Evolutionary conservation across 2,797 vertebrate genomes (phyloP).

Genomic region (Aldrovandia affinis): DNA sequence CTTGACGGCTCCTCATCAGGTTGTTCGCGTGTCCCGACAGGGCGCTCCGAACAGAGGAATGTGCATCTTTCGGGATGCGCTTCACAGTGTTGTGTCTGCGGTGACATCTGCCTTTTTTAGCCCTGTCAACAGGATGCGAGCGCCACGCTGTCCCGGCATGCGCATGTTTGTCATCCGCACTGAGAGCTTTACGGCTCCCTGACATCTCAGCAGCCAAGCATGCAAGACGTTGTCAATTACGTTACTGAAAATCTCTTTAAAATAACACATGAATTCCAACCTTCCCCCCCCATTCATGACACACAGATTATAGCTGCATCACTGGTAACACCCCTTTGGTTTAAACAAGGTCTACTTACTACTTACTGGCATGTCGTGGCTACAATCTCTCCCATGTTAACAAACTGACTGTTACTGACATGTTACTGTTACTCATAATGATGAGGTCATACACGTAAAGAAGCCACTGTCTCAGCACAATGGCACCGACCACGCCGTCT

Average conservation of each 20-base stretch:
- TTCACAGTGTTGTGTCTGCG: not conserved
- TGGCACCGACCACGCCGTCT: too few relatives aligned
- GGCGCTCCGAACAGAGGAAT: not conserved
- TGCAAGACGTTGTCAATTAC: not conserved
- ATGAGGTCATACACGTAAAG: too few relatives aligned
- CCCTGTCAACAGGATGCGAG: constrained; percentile 6
- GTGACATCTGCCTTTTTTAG: constrained; percentile 2
- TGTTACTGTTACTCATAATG: too few relatives aligned
- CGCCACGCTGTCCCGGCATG: constrained; percentile 3
- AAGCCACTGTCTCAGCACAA: too few relatives aligned
- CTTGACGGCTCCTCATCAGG: not conserved
- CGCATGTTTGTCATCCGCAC: not conserved
- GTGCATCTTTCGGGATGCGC: not conserved
- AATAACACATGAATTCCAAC: not conserved
- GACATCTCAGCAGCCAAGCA: not conserved
- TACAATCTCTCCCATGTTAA: too few relatives aligned
- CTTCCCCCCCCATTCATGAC: not conserved
- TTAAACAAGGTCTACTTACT: too few relatives aligned
- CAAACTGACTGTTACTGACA: too few relatives aligned
- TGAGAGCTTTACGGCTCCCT: not conserved
- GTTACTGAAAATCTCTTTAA: not conserved
- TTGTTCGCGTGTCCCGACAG: not conserved
- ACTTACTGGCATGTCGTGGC: too few relatives aligned
- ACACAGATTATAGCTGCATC: too few relatives aligned
- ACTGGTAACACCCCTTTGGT: too few relatives aligned